Evolutionary conservation across 2,888 invertebrate species (phyloP).

Genomic region (Leptothorax acervorum): DNA sequence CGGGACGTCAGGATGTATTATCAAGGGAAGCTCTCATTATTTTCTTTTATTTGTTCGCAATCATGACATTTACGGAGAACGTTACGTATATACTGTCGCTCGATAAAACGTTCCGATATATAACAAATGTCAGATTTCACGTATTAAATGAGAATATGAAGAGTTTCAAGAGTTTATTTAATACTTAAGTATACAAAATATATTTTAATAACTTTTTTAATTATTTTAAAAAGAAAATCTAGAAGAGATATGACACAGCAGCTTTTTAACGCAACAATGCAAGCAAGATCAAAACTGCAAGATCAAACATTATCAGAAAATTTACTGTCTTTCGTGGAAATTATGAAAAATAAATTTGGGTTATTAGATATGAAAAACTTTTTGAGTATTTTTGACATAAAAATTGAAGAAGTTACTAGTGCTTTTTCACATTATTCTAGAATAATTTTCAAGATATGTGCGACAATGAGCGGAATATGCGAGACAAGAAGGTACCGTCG

Average conservation of each 20-base stretch:
- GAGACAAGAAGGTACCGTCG: conserved; percentile 59
- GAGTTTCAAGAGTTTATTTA: not conserved
- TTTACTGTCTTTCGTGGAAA: not conserved
- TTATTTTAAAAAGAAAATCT: not conserved
- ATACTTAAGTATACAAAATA: not conserved
- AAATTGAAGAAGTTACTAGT: not conserved
- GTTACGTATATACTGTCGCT: not conserved
- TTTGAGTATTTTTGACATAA: not conserved
- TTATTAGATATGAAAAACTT: not conserved
- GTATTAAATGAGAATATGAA: not conserved
- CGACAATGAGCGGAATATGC: not conserved
- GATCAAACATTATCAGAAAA: not conserved
- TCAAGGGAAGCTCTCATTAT: conserved; percentile 1
- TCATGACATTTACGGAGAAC: conserved; percentile 25
- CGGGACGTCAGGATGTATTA: not conserved
- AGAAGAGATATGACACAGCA: not conserved
- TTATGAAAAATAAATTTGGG: conserved; percentile 6
- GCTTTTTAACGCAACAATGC: not conserved
- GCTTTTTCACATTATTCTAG: not conserved
- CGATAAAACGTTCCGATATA: conserved; percentile 12
- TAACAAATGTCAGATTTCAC: conserved; percentile 37
- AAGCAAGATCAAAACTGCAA: not conserved
- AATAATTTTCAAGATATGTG: conserved; percentile 34
- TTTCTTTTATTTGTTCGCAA: not conserved
- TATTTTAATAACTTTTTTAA: not conserved